Evolutionary conservation across 2,888 invertebrate genomes (phyloP).

Genomic region (Troglohyphantes excavatus): DNA sequence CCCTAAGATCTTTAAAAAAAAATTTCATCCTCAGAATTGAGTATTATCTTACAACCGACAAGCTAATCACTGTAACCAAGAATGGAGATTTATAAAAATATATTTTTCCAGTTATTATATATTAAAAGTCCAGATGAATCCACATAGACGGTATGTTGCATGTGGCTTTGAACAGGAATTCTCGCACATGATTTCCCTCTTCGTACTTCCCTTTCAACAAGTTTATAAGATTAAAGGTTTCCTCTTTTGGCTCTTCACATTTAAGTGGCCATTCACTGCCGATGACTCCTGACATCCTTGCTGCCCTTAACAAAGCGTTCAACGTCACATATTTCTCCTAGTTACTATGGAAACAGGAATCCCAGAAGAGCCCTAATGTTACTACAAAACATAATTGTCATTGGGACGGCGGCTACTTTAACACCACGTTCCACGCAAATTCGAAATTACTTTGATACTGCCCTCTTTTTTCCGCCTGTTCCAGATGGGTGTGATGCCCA

Average conservation of each 20-base stretch:
- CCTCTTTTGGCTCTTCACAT: conserved; percentile 62
- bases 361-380: conserved; percentile 58
- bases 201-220: conserved; percentile 47
- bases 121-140: conserved; percentile 50
- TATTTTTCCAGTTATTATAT: conserved; percentile 42
- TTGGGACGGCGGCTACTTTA: conserved; percentile 54
- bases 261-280: conserved; percentile 68
- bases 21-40: conserved; percentile 29
- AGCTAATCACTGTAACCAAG: conserved; percentile 41
- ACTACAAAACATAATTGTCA: conserved; percentile 69
- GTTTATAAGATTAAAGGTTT: conserved; percentile 69
- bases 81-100: conserved; percentile 66
- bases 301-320: conserved; percentile 45
- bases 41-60: conserved; percentile 21
- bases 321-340: conserved; percentile 48
- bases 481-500: conserved; percentile 43
- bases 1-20: too few relatives aligned
- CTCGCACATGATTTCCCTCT: conserved; percentile 29
- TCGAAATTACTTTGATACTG: conserved; percentile 59
- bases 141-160: conserved; percentile 52
- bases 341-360: conserved; percentile 64
- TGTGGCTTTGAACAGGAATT: conserved; percentile 65
- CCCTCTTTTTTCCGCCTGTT: not conserved
- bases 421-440: conserved; percentile 55
- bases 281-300: conserved; percentile 41